Conservation (phyloP, 2,888 invertebrate species). For the Diploptera punctata region DNA sequence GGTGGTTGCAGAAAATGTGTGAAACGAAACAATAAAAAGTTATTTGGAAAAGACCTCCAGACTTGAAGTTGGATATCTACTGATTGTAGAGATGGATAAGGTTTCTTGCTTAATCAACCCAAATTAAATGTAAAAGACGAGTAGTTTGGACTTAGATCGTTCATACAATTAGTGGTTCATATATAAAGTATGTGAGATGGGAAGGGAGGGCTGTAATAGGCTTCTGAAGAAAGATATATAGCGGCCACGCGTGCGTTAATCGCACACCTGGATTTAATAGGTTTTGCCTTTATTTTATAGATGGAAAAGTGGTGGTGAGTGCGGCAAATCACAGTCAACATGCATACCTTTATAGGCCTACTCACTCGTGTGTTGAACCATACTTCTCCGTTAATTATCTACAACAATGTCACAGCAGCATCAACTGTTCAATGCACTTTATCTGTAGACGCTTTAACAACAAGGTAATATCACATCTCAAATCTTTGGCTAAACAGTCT, state of each 20-base stretch:
- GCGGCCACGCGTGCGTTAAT: conserved; percentile 27
- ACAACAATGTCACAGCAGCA: too few relatives aligned
- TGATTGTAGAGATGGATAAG: neutral
- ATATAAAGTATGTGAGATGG: neutral
- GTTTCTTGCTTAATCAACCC: neutral
- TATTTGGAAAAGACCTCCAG: too few relatives aligned
- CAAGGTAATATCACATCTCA: too few relatives aligned
- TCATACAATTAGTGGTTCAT: conserved; percentile 15
- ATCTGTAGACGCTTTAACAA: too few relatives aligned
- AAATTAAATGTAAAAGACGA: neutral
- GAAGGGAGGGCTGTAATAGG: conserved; percentile 19
- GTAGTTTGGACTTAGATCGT: conserved; percentile 6
- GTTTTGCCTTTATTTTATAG: conserved; percentile 16
- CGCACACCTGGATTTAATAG: conserved; percentile 26
- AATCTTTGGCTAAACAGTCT: too few relatives aligned
- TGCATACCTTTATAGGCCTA: too few relatives aligned
- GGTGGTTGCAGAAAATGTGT: too few relatives aligned
- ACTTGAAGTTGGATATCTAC: neutral
- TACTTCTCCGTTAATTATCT: too few relatives aligned
- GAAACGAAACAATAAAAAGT: too few relatives aligned
- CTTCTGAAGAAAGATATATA: conserved; percentile 26
- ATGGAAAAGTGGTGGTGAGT: neutral
- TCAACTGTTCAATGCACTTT: too few relatives aligned
- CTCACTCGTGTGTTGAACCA: too few relatives aligned
- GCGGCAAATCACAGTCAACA: conserved; percentile 7